Conservation (phyloP, 2,888 invertebrate genomes). For the Cheilosia soror region DNA sequence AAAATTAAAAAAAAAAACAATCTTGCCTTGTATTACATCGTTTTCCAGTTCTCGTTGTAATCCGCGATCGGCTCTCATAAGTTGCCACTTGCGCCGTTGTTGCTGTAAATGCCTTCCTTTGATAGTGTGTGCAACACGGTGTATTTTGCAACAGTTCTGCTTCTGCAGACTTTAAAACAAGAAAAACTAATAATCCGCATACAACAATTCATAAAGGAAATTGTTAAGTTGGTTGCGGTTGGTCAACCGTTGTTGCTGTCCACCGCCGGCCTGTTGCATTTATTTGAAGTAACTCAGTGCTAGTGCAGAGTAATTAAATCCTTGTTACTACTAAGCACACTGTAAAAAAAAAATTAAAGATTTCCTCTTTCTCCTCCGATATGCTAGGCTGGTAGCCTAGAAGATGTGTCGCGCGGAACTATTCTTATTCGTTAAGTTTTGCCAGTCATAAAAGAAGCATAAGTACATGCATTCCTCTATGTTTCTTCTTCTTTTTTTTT, state of each 20-base stretch:
- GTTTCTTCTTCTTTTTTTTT: constrained; percentile 22
- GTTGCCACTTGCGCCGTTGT: constrained; percentile 54
- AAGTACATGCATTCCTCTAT: constrained; percentile 70
- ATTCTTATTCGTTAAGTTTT: constrained; percentile 69
- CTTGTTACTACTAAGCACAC: constrained; percentile 51
- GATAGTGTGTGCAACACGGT: constrained; percentile 36
- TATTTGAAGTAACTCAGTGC: constrained; percentile 3
- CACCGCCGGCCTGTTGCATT: constrained; percentile 4
- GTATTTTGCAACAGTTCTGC: constrained; percentile 51
- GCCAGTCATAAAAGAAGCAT: constrained; percentile 58
- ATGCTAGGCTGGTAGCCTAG: constrained; percentile 18
- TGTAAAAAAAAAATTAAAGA: constrained; percentile 9
- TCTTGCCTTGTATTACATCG: constrained; percentile 75
- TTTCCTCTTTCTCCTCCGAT: neutral
- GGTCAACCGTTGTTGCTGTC: constrained; percentile 11
- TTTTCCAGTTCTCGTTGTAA: constrained; percentile 73
- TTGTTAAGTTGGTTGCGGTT: constrained; percentile 68
- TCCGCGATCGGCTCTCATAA: constrained; percentile 65
- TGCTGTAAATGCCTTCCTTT: constrained; percentile 39
- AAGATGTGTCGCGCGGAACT: constrained; percentile 57
- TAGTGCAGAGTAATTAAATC: constrained; percentile 63
- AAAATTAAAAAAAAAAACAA: constrained; percentile 47
- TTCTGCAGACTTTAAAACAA: constrained; percentile 28
- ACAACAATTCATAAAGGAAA: constrained; percentile 61
- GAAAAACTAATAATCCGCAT: constrained; percentile 61